phyloP scores from a whole-genome alignment of 2,113 vertebrate species.

The Scytalopus superciliaris region DNA sequence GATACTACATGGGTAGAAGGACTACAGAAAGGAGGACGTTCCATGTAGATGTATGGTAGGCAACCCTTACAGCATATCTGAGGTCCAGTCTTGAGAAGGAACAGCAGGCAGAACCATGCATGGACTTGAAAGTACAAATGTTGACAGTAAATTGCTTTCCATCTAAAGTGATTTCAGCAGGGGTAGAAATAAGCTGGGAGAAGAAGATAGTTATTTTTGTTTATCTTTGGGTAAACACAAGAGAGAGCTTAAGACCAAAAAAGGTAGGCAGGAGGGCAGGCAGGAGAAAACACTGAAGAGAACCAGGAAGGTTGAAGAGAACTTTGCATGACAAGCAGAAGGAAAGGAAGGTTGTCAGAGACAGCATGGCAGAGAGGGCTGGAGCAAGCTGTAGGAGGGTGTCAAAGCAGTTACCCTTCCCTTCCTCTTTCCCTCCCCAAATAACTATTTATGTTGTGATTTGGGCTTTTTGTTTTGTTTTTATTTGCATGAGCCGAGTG shows the following conservation, averaged over 20 bases:
- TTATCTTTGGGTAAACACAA: neutral
- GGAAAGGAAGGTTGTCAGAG: neutral
- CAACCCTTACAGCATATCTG: neutral
- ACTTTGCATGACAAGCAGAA: neutral
- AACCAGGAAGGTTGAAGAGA: neutral
- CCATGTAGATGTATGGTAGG: neutral
- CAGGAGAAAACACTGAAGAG: neutral
- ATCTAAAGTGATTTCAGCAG: neutral
- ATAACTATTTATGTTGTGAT: neutral
- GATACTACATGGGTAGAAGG: neutral
- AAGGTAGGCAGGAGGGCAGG: neutral
- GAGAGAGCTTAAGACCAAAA: neutral
- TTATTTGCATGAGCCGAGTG: neutral
- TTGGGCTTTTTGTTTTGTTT: neutral
- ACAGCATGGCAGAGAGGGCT: accelerated
- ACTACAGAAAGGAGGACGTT: neutral
- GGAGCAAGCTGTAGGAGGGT: neutral
- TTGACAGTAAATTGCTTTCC: neutral
- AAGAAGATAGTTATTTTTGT: neutral
- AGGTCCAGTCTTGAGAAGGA: neutral
- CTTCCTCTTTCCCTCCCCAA: neutral
- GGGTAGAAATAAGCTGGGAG: neutral
- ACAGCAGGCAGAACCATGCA: neutral
- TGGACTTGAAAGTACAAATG: neutral
- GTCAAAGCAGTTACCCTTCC: neutral